A percentile compares a stretch with the other conserved stretches of the same genome.
Evolutionary conservation across 2,113 vertebrate species (phyloP).

Genomic region (Cyanoderma ruficeps): DNA sequence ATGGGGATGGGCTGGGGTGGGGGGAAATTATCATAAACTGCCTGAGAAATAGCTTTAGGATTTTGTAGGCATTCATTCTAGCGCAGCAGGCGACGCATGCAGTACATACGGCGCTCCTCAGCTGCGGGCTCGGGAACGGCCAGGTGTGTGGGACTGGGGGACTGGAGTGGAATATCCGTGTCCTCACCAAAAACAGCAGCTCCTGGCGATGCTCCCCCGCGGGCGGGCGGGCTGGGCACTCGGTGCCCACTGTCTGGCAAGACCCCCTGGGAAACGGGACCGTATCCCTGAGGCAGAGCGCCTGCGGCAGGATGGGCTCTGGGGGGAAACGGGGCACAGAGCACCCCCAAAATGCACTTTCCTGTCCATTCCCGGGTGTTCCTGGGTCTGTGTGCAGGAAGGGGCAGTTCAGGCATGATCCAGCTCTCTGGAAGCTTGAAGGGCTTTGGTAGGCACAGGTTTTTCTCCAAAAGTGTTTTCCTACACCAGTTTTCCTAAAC

Average conservation of each 20-base stretch:
- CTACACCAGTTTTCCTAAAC: not conserved
- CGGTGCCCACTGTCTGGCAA: not conserved
- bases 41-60: conserved; percentile 70
- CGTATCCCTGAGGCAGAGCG: not conserved
- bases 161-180: accelerated
- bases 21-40: conserved; percentile 34
- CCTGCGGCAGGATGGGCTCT: not conserved
- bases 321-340: not conserved
- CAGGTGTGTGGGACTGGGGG: not conserved
- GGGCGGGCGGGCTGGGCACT: not conserved
- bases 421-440: not conserved
- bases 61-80: conserved; percentile 67
- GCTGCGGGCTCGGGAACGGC: not conserved
- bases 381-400: accelerated
- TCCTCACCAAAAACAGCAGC: not conserved
- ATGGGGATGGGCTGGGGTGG: not conserved
- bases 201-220: not conserved
- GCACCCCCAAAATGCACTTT: not conserved
- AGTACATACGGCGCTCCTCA: not conserved
- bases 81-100: conserved; percentile 41
- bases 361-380: not conserved
- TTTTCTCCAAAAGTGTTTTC: not conserved
- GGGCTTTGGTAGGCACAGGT: not conserved
- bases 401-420: not conserved
- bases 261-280: not conserved